These are phyloP conservation scores for Hemistola chrysoprasaria DNA, from an alignment of 2,888 invertebrate species.

Conservation along the genomic window DNA sequence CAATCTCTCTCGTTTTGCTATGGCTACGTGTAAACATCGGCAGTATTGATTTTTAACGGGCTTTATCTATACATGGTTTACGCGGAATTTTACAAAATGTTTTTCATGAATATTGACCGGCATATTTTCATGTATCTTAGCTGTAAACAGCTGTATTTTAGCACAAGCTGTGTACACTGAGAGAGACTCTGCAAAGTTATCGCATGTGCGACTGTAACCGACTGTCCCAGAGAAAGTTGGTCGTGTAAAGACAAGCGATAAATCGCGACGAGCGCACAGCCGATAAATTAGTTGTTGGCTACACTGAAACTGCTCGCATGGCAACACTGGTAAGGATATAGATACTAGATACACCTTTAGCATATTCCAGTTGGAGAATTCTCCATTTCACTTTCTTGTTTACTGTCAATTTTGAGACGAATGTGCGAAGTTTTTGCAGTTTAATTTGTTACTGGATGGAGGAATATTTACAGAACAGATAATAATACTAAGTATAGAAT, in stretches of 20 bases:
- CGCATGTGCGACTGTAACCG: conserved; percentile 12
- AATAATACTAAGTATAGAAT: too few species aligned
- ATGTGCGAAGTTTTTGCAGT: too few species aligned
- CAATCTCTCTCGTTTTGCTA: conserved; percentile 57
- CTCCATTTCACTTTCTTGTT: too few species aligned
- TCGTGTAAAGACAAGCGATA: conserved; percentile 32
- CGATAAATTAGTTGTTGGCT: conserved; percentile 29
- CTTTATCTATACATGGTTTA: conserved; percentile 30
- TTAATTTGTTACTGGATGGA: too few species aligned
- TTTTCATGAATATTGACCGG: too few species aligned
- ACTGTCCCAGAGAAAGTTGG: conserved; percentile 28
- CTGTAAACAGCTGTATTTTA: too few species aligned
- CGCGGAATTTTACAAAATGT: conserved; percentile 3
- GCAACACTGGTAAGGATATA: conserved; percentile 11
- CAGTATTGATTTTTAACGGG: conserved; percentile 60
- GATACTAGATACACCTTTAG: conserved; percentile 1
- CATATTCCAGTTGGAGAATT: conserved; percentile 1
- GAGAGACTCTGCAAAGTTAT: conserved; percentile 19
- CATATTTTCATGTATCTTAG: too few species aligned
- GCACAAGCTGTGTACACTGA: conserved; percentile 5
- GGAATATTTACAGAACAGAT: too few species aligned
- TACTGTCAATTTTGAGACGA: too few species aligned
- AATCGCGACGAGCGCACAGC: conserved; percentile 20
- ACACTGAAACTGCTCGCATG: conserved; percentile 20
- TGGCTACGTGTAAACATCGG: conserved; percentile 64